phyloP scores from a whole-genome alignment of 2,113 vertebrate genomes.

The Callithrix jacchus region DNA sequence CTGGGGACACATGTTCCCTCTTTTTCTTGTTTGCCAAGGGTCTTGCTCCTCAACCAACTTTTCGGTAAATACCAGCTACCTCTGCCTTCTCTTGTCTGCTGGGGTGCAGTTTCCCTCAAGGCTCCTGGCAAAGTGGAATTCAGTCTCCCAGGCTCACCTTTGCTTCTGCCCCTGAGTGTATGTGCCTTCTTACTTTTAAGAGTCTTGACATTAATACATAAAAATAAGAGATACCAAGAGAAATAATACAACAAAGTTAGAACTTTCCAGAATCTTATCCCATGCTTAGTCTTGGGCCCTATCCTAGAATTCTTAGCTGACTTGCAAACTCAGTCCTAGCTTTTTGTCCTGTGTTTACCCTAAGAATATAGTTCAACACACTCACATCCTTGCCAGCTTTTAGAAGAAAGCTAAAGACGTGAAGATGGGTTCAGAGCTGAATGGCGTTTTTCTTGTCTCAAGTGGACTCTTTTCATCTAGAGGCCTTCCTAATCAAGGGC shows the following conservation, averaged over 20 bases:
- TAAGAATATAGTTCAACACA: neutral
- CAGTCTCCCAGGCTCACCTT: neutral
- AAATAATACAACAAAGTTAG: neutral
- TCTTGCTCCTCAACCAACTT: neutral
- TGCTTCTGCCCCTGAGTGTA: neutral
- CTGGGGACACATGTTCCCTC: neutral
- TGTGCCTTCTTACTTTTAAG: neutral
- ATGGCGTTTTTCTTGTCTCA: neutral
- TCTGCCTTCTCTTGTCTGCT: rapidly evolving
- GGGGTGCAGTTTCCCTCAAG: neutral
- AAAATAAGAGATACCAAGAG: neutral
- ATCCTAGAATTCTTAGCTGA: neutral
- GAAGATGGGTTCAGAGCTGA: neutral
- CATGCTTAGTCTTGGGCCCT: too few species aligned
- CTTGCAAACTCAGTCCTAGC: neutral
- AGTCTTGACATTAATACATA: neutral
- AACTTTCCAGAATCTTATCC: neutral
- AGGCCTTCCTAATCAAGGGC: neutral
- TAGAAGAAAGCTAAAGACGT: neutral
- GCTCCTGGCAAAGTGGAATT: neutral
- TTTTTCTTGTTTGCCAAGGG: neutral
- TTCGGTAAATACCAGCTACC: neutral
- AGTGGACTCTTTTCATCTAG: neutral
- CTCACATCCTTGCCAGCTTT: neutral
- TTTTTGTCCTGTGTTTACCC: neutral